Percentiles rank a stretch among this genome's conserved stretches.
Evolutionary conservation across 23 tunicate genomes (phyloP).

Genomic region (Aplidium turbinatum): DNA sequence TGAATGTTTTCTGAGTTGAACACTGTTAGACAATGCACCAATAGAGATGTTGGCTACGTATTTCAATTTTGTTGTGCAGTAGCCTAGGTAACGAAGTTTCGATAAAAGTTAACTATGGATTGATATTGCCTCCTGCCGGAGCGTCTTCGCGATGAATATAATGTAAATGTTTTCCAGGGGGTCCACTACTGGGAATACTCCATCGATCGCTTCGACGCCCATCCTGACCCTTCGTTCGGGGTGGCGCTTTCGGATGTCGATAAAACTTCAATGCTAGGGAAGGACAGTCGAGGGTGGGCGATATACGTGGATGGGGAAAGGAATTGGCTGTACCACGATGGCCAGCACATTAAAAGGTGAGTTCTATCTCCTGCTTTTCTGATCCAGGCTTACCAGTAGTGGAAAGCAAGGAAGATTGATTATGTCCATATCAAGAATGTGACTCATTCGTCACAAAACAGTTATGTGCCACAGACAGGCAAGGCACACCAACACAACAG

Average conservation of each 20-base stretch:
- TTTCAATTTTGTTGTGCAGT: too few species aligned
- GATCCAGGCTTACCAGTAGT: too few species aligned
- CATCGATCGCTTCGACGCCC: slow-evolving; percentile 53
- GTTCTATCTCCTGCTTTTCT: too few species aligned
- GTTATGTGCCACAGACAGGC: too few species aligned
- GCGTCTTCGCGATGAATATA: background rate
- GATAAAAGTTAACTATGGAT: background rate
- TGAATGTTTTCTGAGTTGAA: too few species aligned
- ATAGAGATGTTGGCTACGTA: background rate
- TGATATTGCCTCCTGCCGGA: background rate
- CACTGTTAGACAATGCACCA: background rate
- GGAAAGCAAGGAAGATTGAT: too few species aligned
- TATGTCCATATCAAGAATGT: too few species aligned
- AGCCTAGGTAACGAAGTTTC: too few species aligned
- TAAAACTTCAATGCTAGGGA: slow-evolving; percentile 46
- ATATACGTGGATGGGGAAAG: slow-evolving; percentile 59
- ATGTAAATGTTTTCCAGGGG: slow-evolving; percentile 50
- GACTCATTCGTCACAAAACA: too few species aligned
- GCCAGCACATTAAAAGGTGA: slow-evolving; percentile 64
- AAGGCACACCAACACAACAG: too few species aligned
- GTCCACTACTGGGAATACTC: slow-evolving; percentile 93
- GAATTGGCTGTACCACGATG: slow-evolving; percentile 47
- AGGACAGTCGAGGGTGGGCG: slow-evolving; percentile 67
- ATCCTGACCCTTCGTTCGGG: slow-evolving; percentile 73
- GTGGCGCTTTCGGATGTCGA: slow-evolving; percentile 70